Percentiles rank a stretch among this genome's conserved stretches.
These are phyloP conservation scores for Eriosoma lanigerum DNA, from an alignment of 1,140 invertebrate species.

Conservation along the genomic window DNA sequence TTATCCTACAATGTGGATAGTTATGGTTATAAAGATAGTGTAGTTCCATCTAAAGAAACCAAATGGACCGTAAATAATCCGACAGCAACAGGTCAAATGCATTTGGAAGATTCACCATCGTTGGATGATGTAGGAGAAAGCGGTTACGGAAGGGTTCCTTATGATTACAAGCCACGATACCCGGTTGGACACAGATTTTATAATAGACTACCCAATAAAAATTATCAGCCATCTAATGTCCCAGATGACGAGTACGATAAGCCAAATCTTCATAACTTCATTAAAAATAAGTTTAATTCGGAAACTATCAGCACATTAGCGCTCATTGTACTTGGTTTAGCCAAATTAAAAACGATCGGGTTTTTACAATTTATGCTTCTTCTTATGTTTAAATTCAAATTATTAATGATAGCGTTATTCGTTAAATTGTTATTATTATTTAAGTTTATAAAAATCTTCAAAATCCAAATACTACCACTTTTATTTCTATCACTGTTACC, in stretches of 20 bases:
- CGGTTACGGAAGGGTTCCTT: not conserved
- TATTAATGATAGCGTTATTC: not conserved
- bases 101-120: not conserved
- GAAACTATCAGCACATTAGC: not conserved
- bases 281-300: not conserved
- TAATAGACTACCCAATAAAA: not conserved
- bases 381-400: not conserved
- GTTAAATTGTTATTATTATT: not conserved
- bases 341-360: not conserved
- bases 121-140: not conserved
- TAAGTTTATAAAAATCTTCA: not conserved
- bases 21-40: not conserved
- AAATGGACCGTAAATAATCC: not conserved
- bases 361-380: not conserved
- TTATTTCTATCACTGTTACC: not conserved
- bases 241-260: not conserved
- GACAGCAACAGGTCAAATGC: not conserved
- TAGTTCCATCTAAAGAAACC: not conserved
- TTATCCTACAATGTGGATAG: not conserved
- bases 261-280: not conserved
- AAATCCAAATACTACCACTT: not conserved
- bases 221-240: not conserved
- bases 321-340: not conserved
- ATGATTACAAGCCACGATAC: not conserved
- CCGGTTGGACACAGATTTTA: not conserved